Evolutionary conservation across 2,113 vertebrate genomes (phyloP), one percentile per base, ranked within the genome.

Genomic region (Entosphenus tridentatus): DNA sequence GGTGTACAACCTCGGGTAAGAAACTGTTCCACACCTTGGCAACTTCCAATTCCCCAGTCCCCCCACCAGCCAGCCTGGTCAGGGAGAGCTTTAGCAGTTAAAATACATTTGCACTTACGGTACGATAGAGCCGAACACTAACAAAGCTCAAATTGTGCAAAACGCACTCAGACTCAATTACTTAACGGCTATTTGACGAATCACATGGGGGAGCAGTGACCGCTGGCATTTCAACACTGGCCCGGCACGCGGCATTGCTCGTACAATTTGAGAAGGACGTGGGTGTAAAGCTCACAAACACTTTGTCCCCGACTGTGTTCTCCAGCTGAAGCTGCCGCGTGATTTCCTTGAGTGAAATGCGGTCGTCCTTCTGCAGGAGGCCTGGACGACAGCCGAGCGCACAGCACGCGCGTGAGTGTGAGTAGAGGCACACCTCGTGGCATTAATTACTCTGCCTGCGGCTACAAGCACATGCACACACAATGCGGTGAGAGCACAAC

Each of bases 221-320:
- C 62, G 9, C 62, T 2, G n/a, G n/a, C 62, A 16, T 14, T 62
- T 11, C 21, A n/a, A 16, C 62, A 16, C 62, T 16, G n/a, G 21
- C 21, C 62, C n/a, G 21, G 21, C 62, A 9, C 21, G 62, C 21
- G 9, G 10, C 21, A n/a, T 65, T 16, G n/a, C 21, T 65, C 62
- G n/a, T 11, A 9, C 62, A n/a, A 16, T n/a, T 65, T 16, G 11
- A 16, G n/a, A n/a, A 65, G n/a, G 21, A 11, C 3, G n/a, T 65
- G n/a, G 8, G 9, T 65, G 62, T 65, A 55, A 17, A 55, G 85
- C 93, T 85, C 75, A 97, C 93, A 85, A 98, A 98, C 70, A 97
- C 89, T 87, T 85, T 90, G 76, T 93, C 91, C 13, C 85, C 89
- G 14, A 95, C 88, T 39, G 87, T 89, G 11, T 98, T 98, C 77